Evolutionary conservation across 2,113 vertebrate genomes (phyloP).

Genomic region (Mormyrus lacerda): DNA sequence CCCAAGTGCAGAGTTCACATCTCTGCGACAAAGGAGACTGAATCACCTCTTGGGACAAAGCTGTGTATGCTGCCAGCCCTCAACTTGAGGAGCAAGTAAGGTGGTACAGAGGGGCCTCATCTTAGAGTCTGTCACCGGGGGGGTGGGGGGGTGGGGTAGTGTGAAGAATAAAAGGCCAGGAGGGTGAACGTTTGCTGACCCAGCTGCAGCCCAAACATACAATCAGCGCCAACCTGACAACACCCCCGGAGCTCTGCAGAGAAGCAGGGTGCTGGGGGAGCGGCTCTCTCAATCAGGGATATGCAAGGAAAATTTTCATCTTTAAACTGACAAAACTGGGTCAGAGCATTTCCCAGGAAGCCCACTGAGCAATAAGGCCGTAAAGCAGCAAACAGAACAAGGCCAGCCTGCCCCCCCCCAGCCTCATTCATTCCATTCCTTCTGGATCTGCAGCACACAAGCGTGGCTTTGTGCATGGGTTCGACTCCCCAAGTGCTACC

Average conservation of each 20-base stretch:
- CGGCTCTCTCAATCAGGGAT: conserved; percentile 55
- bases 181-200: not conserved
- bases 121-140: not conserved
- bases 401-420: not conserved
- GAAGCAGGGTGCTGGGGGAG: conserved; percentile 47
- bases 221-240: not conserved
- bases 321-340: conserved; percentile 68
- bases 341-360: conserved; percentile 62
- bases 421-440: not conserved
- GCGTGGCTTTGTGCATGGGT: not conserved
- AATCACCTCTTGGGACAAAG: not conserved
- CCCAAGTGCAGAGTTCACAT: conserved; percentile 4
- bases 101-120: not conserved
- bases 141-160: not conserved
- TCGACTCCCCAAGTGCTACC: not conserved
- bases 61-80: not conserved
- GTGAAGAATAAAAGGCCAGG: not conserved
- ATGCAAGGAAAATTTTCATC: conserved; percentile 18
- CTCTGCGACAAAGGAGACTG: not conserved
- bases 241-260: not conserved
- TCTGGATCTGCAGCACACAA: not conserved
- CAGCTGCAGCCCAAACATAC: not conserved
- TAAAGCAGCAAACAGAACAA: not conserved
- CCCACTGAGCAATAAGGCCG: conserved; percentile 18
- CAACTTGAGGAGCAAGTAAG: not conserved